A percentile compares a stretch with the other conserved stretches of the same genome.
These are phyloP conservation scores for Hemicordylus capensis DNA, from an alignment of 2,113 vertebrate species.

Conservation along the genomic window DNA sequence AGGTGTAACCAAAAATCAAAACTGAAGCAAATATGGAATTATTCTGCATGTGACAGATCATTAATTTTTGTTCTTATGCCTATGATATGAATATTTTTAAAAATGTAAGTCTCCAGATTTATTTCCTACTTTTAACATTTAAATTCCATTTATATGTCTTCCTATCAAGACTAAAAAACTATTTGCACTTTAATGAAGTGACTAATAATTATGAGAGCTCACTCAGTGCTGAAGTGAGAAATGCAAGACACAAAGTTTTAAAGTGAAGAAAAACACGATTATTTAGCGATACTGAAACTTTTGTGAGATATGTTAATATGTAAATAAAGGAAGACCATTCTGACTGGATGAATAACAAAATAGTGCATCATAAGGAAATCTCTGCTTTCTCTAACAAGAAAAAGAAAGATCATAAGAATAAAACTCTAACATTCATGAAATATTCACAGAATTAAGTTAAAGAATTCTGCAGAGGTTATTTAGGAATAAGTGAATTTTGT, in stretches of 20 bases:
- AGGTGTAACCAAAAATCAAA: background rate
- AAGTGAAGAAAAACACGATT: background rate
- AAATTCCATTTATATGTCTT: background rate
- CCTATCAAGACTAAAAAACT: background rate
- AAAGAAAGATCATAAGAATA: background rate
- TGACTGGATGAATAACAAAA: background rate
- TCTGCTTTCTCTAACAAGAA: background rate
- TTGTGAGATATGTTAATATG: background rate
- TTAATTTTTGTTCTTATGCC: background rate
- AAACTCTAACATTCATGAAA: background rate
- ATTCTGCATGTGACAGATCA: background rate
- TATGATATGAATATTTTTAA: background rate
- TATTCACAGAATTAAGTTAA: background rate
- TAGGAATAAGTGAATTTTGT: background rate
- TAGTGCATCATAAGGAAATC: background rate
- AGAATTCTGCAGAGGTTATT: background rate
- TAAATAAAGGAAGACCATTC: slow-evolving; percentile 2
- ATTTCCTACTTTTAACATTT: background rate
- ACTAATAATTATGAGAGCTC: background rate
- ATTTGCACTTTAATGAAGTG: background rate
- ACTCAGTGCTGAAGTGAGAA: background rate
- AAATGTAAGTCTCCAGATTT: background rate
- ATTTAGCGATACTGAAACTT: background rate
- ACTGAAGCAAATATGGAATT: slow-evolving; percentile 2
- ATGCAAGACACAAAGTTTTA: background rate